A percentile compares a stretch with the other conserved stretches of the same genome.
Conservation (phyloP, 1,140 invertebrate genomes). For the Euura saliciscinereae region DNA sequence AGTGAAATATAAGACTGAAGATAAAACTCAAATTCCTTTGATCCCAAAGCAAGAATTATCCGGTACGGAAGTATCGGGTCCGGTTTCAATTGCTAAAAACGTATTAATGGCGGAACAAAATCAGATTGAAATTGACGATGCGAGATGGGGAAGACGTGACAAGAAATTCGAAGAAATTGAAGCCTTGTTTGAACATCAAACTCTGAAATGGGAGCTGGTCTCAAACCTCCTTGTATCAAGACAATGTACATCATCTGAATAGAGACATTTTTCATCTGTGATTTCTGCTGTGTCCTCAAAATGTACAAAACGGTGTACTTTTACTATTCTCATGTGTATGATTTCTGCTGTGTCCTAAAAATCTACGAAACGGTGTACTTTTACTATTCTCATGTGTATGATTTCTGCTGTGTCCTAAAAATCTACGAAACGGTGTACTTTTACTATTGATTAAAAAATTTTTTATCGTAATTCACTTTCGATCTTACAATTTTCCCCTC, state of each 20-base stretch:
- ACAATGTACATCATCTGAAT: conserved; percentile 4
- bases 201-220: neutral
- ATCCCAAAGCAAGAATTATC: neutral
- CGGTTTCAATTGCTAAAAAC: neutral
- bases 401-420: neutral
- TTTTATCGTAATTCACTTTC: no score
- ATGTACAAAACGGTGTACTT: neutral
- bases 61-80: neutral
- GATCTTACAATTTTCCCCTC: no score
- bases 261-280: neutral
- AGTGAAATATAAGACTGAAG: neutral
- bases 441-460: no score
- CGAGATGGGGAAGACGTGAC: neutral
- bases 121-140: neutral
- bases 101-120: neutral
- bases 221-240: neutral
- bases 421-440: neutral
- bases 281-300: neutral
- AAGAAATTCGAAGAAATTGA: neutral
- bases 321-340: no score
- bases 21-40: neutral
- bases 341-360: neutral
- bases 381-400: no score
- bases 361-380: neutral
- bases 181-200: neutral